A percentile compares a stretch with the other conserved stretches of the same genome.
These are phyloP conservation scores for Leucosticte australis DNA, from an alignment of 2,113 vertebrate species.

Conservation along the genomic window DNA sequence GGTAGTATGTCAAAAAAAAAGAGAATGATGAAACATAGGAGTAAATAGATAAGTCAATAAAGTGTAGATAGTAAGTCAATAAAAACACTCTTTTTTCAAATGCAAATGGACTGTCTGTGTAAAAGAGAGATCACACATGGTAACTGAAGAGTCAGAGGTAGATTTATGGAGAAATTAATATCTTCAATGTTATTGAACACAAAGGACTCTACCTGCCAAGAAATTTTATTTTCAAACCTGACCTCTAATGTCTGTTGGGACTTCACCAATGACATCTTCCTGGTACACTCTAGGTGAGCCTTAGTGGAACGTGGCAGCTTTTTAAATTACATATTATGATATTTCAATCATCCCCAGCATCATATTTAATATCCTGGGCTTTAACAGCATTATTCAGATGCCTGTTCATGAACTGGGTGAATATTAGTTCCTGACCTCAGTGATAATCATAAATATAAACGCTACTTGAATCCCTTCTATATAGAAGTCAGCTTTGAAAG, in stretches of 20 bases:
- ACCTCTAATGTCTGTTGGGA: neutral
- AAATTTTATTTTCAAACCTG: neutral
- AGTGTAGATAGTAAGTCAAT: neutral
- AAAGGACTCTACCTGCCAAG: neutral
- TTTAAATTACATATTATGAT: neutral
- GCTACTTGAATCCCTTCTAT: neutral
- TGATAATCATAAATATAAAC: neutral
- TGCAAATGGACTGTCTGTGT: neutral
- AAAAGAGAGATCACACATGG: neutral
- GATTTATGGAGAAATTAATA: neutral
- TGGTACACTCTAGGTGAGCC: neutral
- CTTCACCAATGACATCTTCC: neutral
- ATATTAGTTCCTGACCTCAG: neutral
- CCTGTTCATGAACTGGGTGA: neutral
- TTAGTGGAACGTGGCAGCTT: accelerated
- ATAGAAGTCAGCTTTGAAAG: neutral
- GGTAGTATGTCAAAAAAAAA: neutral
- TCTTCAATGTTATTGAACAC: neutral
- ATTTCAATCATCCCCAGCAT: neutral
- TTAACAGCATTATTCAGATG: neutral
- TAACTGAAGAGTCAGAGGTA: neutral
- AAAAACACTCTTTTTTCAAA: neutral
- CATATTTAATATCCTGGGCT: neutral
- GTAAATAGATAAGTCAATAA: neutral
- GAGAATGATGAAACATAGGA: neutral